A percentile compares a stretch with the other conserved stretches of the same genome.
phyloP scores from a whole-genome alignment of 2,113 vertebrate genomes.

The Alexandromys fortis region DNA sequence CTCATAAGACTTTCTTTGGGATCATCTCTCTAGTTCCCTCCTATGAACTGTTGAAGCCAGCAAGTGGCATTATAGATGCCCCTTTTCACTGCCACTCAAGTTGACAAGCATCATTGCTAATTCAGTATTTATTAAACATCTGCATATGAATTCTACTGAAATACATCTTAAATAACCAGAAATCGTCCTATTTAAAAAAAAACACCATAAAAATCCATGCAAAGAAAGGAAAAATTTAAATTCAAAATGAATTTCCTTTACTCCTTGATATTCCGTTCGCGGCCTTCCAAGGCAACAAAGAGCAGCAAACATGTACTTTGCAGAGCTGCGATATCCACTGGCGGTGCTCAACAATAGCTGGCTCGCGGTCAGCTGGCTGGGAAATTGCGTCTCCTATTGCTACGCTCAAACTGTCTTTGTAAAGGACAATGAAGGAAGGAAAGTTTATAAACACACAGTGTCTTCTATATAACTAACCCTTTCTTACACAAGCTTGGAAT shows the following conservation, averaged over 20 bases:
- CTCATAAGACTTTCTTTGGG: neutral
- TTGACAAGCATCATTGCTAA: neutral
- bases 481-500: neutral
- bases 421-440: conserved; percentile 20
- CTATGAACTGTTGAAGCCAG: neutral
- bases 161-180: conserved; percentile 21
- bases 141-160: neutral
- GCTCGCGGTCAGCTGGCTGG: neutral
- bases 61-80: neutral
- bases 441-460: neutral
- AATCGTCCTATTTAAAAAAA: neutral
- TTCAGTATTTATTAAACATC: neutral
- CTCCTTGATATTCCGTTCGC: conserved; percentile 37
- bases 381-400: neutral
- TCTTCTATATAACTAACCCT: neutral
- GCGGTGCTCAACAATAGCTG: neutral
- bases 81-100: neutral
- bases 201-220: neutral
- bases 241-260: conserved; percentile 29
- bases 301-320: neutral
- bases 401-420: conserved; percentile 27
- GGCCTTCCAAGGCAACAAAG: conserved; percentile 26
- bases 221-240: conserved; percentile 20
- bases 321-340: neutral
- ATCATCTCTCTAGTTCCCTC: neutral